Percentiles rank a stretch among this genome's conserved stretches.
Evolutionary conservation across 1,140 invertebrate species (phyloP).

Genomic region (Pseudomyrmex pallidus): DNA sequence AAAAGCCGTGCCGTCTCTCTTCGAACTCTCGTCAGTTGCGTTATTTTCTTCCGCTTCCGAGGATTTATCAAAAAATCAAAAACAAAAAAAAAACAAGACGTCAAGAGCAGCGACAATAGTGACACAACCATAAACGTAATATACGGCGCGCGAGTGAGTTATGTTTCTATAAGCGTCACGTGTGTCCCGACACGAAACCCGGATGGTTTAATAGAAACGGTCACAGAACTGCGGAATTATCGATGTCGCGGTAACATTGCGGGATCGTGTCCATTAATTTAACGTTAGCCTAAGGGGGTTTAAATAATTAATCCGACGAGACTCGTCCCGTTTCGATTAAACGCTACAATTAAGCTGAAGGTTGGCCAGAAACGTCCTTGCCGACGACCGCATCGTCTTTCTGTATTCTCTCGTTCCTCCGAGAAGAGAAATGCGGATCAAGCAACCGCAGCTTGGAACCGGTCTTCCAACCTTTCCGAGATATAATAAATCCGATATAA

Average conservation of each 20-base stretch:
- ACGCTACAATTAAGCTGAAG: slow-evolving; percentile 68
- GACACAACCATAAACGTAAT: slow-evolving; percentile 6
- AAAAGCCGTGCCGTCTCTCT: neutral
- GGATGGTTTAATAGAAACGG: slow-evolving; percentile 54
- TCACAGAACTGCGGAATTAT: slow-evolving; percentile 74
- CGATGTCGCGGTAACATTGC: slow-evolving; percentile 73
- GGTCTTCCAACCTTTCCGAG: no score
- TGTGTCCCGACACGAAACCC: slow-evolving; percentile 33
- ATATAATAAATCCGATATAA: no score
- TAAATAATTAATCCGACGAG: slow-evolving; percentile 76
- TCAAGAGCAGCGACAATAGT: slow-evolving; percentile 1
- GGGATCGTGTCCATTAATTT: slow-evolving; percentile 74
- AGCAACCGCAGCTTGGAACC: no score
- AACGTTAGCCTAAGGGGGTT: slow-evolving; percentile 77
- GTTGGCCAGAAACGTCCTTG: slow-evolving; percentile 5
- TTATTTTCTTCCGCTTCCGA: no score
- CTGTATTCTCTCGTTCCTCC: slow-evolving; percentile 30
- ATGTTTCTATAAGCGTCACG: slow-evolving; percentile 52
- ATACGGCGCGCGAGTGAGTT: neutral
- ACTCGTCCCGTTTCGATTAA: slow-evolving; percentile 65
- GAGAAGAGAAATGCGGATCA: slow-evolving; percentile 7
- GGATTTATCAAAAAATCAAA: no score
- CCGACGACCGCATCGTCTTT: slow-evolving; percentile 43
- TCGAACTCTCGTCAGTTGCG: neutral
- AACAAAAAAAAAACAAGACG: neutral